A percentile compares a stretch with the other conserved stretches of the same genome.
phyloP scores from a whole-genome alignment of 2,888 invertebrate genomes.

The Blastobasis lacticolella region DNA sequence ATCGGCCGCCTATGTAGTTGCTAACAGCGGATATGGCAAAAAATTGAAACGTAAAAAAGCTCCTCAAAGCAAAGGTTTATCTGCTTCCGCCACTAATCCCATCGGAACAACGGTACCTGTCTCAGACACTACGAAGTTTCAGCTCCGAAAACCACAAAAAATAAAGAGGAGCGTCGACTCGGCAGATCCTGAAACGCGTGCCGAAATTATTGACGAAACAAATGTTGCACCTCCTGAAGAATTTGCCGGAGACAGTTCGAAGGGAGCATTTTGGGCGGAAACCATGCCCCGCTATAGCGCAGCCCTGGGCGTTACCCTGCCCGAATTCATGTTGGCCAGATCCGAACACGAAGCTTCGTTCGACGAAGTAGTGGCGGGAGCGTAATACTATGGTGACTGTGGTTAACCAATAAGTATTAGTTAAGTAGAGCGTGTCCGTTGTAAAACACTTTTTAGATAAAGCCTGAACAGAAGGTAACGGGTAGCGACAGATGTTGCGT shows the following conservation, averaged over 20 bases:
- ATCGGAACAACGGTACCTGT: constrained; percentile 23
- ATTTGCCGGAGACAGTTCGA: constrained; percentile 70
- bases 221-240: constrained; percentile 65
- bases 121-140: constrained; percentile 1
- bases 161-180: constrained; percentile 51
- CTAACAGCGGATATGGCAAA: constrained; percentile 47
- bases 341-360: constrained; percentile 80
- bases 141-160: constrained; percentile 24
- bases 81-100: constrained; percentile 35
- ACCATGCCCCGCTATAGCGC: constrained; percentile 79
- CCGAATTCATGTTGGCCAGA: constrained; percentile 79
- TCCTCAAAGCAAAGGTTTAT: constrained; percentile 28
- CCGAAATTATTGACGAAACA: constrained; percentile 45
- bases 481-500: constrained; percentile 49
- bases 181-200: constrained; percentile 36
- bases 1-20: constrained; percentile 56
- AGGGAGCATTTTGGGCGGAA: constrained; percentile 79
- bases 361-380: constrained; percentile 71
- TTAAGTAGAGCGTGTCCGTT: constrained; percentile 58
- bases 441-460: constrained; percentile 46
- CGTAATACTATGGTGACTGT: constrained; percentile 42
- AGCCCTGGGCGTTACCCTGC: constrained; percentile 76
- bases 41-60: constrained; percentile 61
- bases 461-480: constrained; percentile 47
- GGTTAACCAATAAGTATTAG: constrained; percentile 52